These are phyloP conservation scores for Trinorchestia longiramus DNA, from an alignment of 1,140 invertebrate genomes.

Conservation along the genomic window DNA sequence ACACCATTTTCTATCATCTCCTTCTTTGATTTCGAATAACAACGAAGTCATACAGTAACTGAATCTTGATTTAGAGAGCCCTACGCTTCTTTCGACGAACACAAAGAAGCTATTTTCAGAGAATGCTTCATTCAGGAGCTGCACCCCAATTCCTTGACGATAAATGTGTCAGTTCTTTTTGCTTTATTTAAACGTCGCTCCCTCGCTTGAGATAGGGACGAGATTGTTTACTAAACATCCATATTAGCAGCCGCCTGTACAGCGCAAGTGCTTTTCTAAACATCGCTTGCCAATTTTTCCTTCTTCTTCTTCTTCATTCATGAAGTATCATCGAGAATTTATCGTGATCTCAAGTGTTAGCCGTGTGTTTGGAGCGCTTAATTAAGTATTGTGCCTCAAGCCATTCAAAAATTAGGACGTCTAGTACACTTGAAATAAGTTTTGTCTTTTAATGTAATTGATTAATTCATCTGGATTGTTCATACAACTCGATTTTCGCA, in stretches of 20 bases:
- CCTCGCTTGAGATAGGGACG: background rate
- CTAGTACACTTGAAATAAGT: background rate
- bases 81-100: background rate
- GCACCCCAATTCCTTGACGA: background rate
- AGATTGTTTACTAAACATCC: slow-evolving; percentile 9
- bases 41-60: background rate
- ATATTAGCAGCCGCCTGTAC: background rate
- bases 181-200: background rate
- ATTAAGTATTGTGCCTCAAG: background rate
- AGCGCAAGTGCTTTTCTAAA: background rate
- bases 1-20: background rate
- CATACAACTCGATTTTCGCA: too few species aligned
- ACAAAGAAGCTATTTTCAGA: background rate
- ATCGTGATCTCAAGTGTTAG: slow-evolving; percentile 7
- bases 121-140: background rate
- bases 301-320: background rate
- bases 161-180: slow-evolving; percentile 2
- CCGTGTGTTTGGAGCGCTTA: background rate
- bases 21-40: background rate
- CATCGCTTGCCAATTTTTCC: background rate
- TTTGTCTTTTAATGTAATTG: background rate
- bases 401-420: background rate
- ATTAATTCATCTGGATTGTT: too few species aligned
- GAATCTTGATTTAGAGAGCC: background rate
- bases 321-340: background rate